phyloP scores from a whole-genome alignment of 1,140 invertebrate species.

The Cotesia typhae region DNA sequence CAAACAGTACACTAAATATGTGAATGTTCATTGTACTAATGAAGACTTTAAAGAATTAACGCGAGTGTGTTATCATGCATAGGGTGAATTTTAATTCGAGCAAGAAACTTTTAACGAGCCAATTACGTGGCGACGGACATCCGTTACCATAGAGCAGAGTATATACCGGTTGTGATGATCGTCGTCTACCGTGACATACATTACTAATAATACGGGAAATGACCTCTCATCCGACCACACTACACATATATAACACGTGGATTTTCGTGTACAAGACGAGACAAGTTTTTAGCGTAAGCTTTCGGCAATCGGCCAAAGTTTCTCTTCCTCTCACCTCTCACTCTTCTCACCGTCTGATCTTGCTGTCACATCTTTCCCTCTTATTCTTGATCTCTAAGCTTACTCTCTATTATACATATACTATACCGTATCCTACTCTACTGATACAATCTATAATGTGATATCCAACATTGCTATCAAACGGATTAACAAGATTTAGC shows the following conservation, averaged over 20 bases:
- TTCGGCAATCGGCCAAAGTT: slow-evolving; percentile 40
- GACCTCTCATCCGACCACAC: slow-evolving; percentile 5
- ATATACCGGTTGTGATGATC: slow-evolving; percentile 24
- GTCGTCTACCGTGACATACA: slow-evolving; percentile 23
- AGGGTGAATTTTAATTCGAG: neutral
- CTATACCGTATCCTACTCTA: neutral
- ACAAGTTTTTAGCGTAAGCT: slow-evolving; percentile 29
- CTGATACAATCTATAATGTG: neutral
- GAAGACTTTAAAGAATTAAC: slow-evolving; percentile 2
- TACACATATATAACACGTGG: slow-evolving; percentile 9
- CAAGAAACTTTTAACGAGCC: slow-evolving; percentile 41
- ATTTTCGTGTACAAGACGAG: slow-evolving; percentile 20
- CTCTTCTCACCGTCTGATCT: slow-evolving; percentile 24
- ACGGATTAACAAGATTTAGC: too few relatives aligned
- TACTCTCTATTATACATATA: neutral
- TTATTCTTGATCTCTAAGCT: slow-evolving; percentile 27
- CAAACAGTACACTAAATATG: neutral
- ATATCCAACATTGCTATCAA: neutral
- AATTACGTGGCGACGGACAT: slow-evolving; percentile 37
- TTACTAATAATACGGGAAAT: slow-evolving; percentile 44
- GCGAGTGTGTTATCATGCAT: slow-evolving; percentile 18
- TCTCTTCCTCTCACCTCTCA: neutral
- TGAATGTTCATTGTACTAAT: neutral
- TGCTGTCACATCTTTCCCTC: neutral
- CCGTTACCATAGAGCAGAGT: neutral